These are phyloP conservation scores for Diadumene lineata DNA, from an alignment of 92 coral and sea anemone species.

Conservation along the genomic window DNA sequence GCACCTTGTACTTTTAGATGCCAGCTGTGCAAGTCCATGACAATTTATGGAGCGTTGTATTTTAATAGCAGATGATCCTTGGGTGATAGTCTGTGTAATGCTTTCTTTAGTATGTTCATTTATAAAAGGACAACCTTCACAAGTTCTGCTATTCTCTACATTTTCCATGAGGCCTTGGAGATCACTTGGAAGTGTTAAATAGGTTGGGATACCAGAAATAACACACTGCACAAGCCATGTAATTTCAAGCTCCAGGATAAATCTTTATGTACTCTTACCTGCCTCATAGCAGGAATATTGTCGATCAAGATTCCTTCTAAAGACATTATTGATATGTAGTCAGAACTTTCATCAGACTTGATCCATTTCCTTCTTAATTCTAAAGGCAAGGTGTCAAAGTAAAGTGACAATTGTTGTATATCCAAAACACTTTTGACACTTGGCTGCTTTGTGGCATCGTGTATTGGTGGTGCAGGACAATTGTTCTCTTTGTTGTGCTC, in stretches of 20 bases:
- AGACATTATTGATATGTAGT: background rate
- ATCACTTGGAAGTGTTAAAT: background rate
- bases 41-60: constrained; percentile 26
- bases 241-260: constrained; percentile 28
- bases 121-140: constrained; percentile 5
- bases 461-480: background rate
- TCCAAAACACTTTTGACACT: background rate
- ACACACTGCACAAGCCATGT: constrained; percentile 14
- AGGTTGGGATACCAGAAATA: background rate
- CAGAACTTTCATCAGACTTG: background rate
- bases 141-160: background rate
- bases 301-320: constrained; percentile 15
- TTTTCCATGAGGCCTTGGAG: background rate
- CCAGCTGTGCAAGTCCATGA: constrained; percentile 15
- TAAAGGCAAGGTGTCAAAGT: background rate
- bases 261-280: constrained; percentile 15
- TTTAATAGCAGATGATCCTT: too few species aligned
- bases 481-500: background rate
- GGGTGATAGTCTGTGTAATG: too few species aligned
- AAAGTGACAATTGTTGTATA: background rate
- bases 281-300: constrained; percentile 32
- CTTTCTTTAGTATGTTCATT: too few species aligned
- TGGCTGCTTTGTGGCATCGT: background rate
- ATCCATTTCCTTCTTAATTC: background rate
- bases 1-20: constrained; percentile 21